phyloP scores from a whole-genome alignment of 2,797 vertebrate genomes.

The Phoebastria nigripes region DNA sequence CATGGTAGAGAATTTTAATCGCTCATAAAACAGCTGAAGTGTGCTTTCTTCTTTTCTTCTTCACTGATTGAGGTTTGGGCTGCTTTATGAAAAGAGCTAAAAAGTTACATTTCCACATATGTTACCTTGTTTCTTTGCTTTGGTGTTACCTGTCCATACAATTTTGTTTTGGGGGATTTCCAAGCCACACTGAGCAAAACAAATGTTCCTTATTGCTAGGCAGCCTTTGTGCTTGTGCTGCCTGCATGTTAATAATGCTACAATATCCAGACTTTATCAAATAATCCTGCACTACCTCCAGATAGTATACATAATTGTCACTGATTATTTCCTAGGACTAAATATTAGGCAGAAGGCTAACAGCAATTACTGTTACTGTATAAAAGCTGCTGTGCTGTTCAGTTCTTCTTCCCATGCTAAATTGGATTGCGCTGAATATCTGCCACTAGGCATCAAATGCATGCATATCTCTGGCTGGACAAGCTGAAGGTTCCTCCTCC shows the following conservation, averaged over 20 bases:
- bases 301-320: not conserved
- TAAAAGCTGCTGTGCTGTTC: not conserved
- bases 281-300: not conserved
- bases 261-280: not conserved
- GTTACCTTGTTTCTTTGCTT: not conserved
- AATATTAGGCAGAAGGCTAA: not conserved
- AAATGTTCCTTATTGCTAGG: not conserved
- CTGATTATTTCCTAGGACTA: not conserved
- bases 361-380: not conserved
- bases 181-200: not conserved
- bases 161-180: not conserved
- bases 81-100: not conserved
- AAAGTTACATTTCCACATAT: not conserved
- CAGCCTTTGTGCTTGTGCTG: not conserved
- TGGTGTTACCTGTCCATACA: not conserved
- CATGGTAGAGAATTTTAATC: conserved; percentile 22
- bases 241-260: not conserved
- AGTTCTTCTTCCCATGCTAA: not conserved
- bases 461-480: not conserved
- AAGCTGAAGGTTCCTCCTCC: not conserved
- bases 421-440: not conserved
- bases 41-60: not conserved
- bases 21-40: not conserved
- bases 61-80: not conserved
- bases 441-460: not conserved